Evolutionary conservation across 1,140 invertebrate genomes (phyloP), one percentile per base, ranked within the genome.

Genomic region (Druon quercuslanigerum): DNA sequence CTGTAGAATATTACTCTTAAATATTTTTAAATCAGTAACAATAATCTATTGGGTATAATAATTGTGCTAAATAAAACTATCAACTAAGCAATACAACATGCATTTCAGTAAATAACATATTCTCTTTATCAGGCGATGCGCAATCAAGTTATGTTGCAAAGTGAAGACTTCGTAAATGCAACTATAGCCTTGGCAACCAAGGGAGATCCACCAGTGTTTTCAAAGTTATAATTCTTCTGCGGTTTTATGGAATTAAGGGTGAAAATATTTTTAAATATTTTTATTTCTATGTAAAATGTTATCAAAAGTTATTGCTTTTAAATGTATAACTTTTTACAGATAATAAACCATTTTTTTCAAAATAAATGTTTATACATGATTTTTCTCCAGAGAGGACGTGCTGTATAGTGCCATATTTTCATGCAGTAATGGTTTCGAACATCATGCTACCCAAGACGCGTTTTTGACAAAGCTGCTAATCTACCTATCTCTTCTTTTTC

Each of bases 111-210:
- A 16, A 14, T 13, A 40, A 66, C 16, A 66, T n/a, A 33, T 74
- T 74, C 2, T 82, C 86, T 86, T 83, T 94, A 93, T 76, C 90
- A 98, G 96, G 93, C 93, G 50, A 89, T 93, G 50, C 94, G 95
- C 88, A 99, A 99, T 91, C 95, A 96, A 90, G 87, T 92, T 16
- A 95, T 97, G 93, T 88, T 99, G 52, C 98, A 98, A 90, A 98
- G 96, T 87, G 97, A 99, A 92, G 98, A 99, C 91, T 93, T 99
- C 76, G 89, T 95, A 56, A 97, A 96, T 87, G 94, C 97, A 33
- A 94, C 94, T 4, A 94, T 95, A 83, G 95, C 96, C 25, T 91
- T 93, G 72, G 94, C 95, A 46, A 94, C 94, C 4, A 98, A 97
- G 90, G 92, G 92, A 70, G 92, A 94, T 70, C 89, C 92, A 83